These are phyloP conservation scores for Chrysomela aeneicollis DNA, from an alignment of 2,888 invertebrate genomes.

Conservation along the genomic window DNA sequence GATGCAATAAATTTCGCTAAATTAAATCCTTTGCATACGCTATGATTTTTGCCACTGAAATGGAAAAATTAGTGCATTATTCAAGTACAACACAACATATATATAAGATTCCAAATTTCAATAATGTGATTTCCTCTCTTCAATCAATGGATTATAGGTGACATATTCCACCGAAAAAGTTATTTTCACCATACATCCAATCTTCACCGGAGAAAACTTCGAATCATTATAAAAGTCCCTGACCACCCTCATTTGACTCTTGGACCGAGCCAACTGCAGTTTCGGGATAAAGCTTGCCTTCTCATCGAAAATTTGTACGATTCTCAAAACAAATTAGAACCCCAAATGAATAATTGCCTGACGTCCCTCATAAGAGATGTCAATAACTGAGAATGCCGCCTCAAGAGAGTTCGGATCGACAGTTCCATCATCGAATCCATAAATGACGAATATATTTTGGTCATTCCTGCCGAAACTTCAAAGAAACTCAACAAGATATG, in stretches of 20 bases:
- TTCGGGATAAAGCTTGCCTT: constrained; percentile 1
- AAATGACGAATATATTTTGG: not conserved
- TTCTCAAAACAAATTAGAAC: constrained; percentile 9
- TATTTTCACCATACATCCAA: too few species aligned
- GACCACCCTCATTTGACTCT: constrained; percentile 12
- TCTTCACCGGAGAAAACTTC: too few species aligned
- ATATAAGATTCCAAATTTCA: constrained; percentile 9
- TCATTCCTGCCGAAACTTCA: not conserved
- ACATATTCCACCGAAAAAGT: not conserved
- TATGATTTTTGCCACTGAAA: constrained; percentile 30
- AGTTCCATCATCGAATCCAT: constrained; percentile 5
- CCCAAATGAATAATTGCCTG: not conserved
- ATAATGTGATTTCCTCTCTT: constrained; percentile 7
- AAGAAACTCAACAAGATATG: not conserved
- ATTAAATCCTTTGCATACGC: constrained; percentile 36
- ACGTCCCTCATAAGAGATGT: not conserved
- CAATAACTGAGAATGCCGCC: not conserved
- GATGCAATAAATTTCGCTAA: constrained; percentile 40
- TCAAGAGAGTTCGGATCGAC: not conserved
- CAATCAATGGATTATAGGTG: not conserved
- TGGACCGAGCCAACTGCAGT: constrained; percentile 11
- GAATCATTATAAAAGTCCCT: constrained; percentile 11
- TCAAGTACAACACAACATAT: too few species aligned
- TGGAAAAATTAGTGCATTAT: constrained; percentile 29
- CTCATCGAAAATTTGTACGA: constrained; percentile 10